Evolutionary conservation across 2,888 invertebrate genomes (phyloP).

Genomic region (Tachystola acroxantha): DNA sequence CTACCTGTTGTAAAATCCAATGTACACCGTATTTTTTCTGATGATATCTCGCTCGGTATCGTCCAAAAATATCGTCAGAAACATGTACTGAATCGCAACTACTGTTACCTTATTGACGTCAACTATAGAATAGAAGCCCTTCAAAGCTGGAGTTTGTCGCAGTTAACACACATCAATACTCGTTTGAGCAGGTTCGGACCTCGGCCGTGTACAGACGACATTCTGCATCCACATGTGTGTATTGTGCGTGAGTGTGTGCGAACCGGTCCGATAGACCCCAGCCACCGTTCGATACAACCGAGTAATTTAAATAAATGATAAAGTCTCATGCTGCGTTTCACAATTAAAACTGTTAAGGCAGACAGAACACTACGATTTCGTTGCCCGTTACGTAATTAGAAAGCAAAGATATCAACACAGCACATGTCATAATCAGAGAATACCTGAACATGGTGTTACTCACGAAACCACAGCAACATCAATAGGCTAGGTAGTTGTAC

Average conservation of each 20-base stretch:
- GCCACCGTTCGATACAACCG: conserved; percentile 57
- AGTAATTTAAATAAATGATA: conserved; percentile 64
- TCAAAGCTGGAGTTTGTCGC: conserved; percentile 13
- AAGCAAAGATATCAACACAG: conserved; percentile 27
- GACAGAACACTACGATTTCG: conserved; percentile 26
- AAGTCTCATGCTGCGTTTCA: conserved; percentile 55
- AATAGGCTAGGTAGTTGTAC: no score
- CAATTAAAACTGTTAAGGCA: conserved; percentile 62
- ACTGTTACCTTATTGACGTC: conserved; percentile 8
- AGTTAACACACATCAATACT: conserved; percentile 13
- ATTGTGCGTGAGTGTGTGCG: conserved; percentile 28
- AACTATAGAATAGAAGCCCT: conserved; percentile 17
- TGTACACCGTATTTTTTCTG: no score
- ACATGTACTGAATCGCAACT: neutral
- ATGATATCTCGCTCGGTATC: no score
- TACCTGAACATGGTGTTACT: no score
- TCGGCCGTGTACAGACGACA: conserved; percentile 28
- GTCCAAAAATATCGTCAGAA: no score
- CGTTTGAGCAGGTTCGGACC: conserved; percentile 35
- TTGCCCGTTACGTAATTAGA: conserved; percentile 52
- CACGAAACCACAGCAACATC: no score
- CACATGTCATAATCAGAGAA: no score
- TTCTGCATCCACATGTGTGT: conserved; percentile 10
- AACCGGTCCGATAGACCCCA: conserved; percentile 60
- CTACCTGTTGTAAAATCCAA: no score